Evolutionary conservation across 2,797 vertebrate species (phyloP).

Genomic region (Enteromius trimaculatus): DNA sequence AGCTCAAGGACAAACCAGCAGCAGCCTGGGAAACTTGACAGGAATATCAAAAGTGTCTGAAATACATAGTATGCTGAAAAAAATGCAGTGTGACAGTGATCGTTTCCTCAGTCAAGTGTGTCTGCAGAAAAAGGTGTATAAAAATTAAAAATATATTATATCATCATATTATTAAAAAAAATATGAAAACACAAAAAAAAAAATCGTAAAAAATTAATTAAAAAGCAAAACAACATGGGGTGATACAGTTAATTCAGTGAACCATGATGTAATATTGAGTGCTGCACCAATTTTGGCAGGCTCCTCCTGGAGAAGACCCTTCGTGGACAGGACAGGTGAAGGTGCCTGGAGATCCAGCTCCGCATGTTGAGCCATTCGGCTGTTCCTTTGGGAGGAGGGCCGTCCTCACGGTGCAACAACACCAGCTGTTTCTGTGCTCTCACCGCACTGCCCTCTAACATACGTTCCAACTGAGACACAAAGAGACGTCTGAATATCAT

Average conservation of each 20-base stretch:
- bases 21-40: neutral
- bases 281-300: slow-evolving; percentile 55
- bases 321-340: slow-evolving; percentile 91
- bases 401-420: slow-evolving; percentile 89
- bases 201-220: too few relatives aligned
- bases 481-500: slow-evolving; percentile 5
- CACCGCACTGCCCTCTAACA: slow-evolving; percentile 89
- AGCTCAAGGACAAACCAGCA: neutral
- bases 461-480: slow-evolving; percentile 84
- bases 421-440: slow-evolving; percentile 94
- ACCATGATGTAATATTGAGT: slow-evolving; percentile 7
- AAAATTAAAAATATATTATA: neutral
- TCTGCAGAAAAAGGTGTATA: neutral
- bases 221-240: neutral
- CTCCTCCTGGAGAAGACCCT: slow-evolving; percentile 90
- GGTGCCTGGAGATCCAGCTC: slow-evolving; percentile 93
- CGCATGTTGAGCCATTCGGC: slow-evolving; percentile 96
- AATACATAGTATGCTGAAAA: neutral
- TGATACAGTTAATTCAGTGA: neutral
- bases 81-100: neutral
- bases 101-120: neutral
- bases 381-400: slow-evolving; percentile 84
- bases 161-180: too few relatives aligned
- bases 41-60: slow-evolving; percentile 2
- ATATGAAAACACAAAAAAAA: too few relatives aligned